Base-by-base conservation (phyloP, 37 sponge, comb jelly and placozoan genomes). In the Crambe crambe region DNA sequence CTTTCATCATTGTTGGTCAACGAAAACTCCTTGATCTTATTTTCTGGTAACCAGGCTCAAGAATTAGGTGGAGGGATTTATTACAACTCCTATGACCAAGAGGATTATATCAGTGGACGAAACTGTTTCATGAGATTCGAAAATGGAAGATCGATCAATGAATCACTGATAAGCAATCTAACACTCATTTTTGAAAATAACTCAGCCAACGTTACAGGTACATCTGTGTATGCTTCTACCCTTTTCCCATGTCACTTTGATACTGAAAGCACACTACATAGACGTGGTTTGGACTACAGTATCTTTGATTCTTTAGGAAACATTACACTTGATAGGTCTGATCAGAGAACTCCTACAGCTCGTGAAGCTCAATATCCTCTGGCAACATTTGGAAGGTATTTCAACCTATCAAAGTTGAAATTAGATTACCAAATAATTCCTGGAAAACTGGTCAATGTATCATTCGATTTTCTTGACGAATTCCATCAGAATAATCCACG, bases 11-110 rank as follows among this genome's bases (percentile, higher is more conserved):
- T 89, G 32, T 8, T 66, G 29, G 39, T 39, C 22, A 39, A 57
- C 20, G 22, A 59, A 1, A 30, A 74, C 32, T 31, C 72, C 1
- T 3, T 21, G 1, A 27, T 84, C 1, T 1, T 17, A 9, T 89
- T 89, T 63, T 18, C 37, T 2, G 61, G 70, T 41, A 89, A 89
- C 56, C 37, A 20, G 0, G 90, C 90, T 21, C 4, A 36, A 61
- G 44, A 57, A 25, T 5, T 38, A 25, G 90, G 90, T 44, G 90
- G 90, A 27, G 90, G 83, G 12, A 84, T 89, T 29, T 89, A 37
- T 36, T 68, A 68, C 39, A 2, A 68, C 5, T 10, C 70, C 39
- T 32, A 9, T 35, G 70, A 68, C 10, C 70, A 68, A 18, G 5
- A 37, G 32, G 70, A 68, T 9, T 35, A 21, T 18, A 32, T 68